phyloP scores from a whole-genome alignment of 2,113 vertebrate genomes.

The Strix uralensis region DNA sequence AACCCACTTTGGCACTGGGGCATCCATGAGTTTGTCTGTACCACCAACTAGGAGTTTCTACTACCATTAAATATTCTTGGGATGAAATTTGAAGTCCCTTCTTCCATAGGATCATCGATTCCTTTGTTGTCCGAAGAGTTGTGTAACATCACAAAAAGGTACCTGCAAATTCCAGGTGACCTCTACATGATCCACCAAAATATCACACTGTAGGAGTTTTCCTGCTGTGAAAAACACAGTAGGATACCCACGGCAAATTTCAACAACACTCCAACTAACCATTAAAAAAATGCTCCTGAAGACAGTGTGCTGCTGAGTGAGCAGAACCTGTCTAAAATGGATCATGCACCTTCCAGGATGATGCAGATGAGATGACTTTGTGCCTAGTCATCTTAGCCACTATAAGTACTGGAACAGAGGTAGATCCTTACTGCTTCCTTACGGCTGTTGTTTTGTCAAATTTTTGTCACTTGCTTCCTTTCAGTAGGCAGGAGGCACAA shows the following conservation, averaged over 20 bases:
- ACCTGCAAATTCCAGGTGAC: neutral
- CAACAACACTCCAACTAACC: neutral
- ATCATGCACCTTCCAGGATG: neutral
- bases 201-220: neutral
- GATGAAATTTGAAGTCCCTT: neutral
- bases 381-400: neutral
- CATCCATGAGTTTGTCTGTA: neutral
- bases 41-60: neutral
- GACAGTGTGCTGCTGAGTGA: neutral
- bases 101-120: neutral
- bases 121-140: neutral
- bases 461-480: neutral
- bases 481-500: neutral
- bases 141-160: neutral
- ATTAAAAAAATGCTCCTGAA: neutral
- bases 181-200: neutral
- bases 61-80: neutral
- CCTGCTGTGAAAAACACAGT: neutral
- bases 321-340: neutral
- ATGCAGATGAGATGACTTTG: neutral
- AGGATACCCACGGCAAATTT: neutral
- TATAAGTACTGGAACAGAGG: neutral
- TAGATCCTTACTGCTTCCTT: neutral
- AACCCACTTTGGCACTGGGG: neutral
- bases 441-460: neutral